Conservation (phyloP, 2,888 invertebrate species). For the Aphidius colemani region DNA sequence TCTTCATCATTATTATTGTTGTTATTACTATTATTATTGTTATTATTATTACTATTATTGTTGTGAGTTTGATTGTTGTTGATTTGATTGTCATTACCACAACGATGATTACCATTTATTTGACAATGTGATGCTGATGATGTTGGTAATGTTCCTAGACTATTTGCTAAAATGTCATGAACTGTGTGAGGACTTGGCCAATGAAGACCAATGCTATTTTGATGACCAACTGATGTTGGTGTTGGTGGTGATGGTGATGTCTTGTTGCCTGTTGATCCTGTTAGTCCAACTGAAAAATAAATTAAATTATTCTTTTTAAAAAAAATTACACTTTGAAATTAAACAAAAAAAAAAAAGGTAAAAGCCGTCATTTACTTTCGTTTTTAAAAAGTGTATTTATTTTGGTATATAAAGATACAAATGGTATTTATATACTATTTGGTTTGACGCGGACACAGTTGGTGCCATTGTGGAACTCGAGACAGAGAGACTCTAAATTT, state of each 20-base stretch:
- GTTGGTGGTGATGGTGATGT: slow-evolving; percentile 58
- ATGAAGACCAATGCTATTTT: slow-evolving; percentile 54
- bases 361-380: no score
- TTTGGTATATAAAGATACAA: slow-evolving; percentile 25
- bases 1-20: slow-evolving; percentile 29
- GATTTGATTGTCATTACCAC: slow-evolving; percentile 27
- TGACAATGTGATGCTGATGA: slow-evolving; percentile 35
- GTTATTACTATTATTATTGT: slow-evolving; percentile 34
- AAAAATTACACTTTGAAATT: no score
- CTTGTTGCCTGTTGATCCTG: slow-evolving; percentile 54
- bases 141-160: slow-evolving; percentile 40
- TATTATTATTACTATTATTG: slow-evolving; percentile 30
- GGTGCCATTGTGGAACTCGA: slow-evolving; percentile 18
- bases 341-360: no score
- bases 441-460: slow-evolving; percentile 28
- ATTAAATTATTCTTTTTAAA: slow-evolving; percentile 15
- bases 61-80: slow-evolving; percentile 25
- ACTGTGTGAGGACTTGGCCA: slow-evolving; percentile 58
- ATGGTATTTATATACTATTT: slow-evolving; percentile 35
- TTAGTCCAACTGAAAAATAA: slow-evolving; percentile 49
- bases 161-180: slow-evolving; percentile 54
- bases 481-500: slow-evolving; percentile 10
- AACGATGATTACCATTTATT: slow-evolving; percentile 26
- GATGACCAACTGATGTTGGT: slow-evolving; percentile 48
- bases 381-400: no score